Conservation (phyloP, 2,888 invertebrate genomes). For the Leptopilina syphax region DNA sequence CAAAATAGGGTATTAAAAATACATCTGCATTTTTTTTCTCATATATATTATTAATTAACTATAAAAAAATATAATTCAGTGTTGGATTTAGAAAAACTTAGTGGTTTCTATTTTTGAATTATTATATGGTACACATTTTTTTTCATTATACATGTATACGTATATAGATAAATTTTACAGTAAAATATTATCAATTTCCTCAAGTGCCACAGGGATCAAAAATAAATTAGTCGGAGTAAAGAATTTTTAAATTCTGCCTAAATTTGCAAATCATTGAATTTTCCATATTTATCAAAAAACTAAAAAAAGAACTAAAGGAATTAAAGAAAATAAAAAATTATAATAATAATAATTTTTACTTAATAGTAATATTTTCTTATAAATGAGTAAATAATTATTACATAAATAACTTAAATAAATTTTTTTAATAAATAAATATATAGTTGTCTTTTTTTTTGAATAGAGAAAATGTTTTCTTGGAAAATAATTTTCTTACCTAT, state of each 20-base stretch:
- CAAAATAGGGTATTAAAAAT: constrained; percentile 50
- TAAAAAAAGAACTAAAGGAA: too few species aligned
- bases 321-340: too few species aligned
- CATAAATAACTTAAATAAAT: too few species aligned
- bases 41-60: constrained; percentile 54
- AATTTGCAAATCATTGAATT: constrained; percentile 22
- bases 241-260: neutral
- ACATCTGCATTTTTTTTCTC: constrained; percentile 54
- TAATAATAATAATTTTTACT: too few species aligned
- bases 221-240: constrained; percentile 9
- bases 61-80: constrained; percentile 56
- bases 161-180: constrained; percentile 21
- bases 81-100: constrained; percentile 54
- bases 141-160: constrained; percentile 17
- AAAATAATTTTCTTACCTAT: neutral
- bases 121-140: constrained; percentile 14
- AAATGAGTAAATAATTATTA: too few species aligned
- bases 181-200: constrained; percentile 23
- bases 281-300: neutral
- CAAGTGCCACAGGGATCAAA: neutral
- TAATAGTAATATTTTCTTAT: too few species aligned
- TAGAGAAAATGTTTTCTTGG: neutral
- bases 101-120: constrained; percentile 43
- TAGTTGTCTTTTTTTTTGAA: neutral
- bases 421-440: too few species aligned